A percentile compares a stretch with the other conserved stretches of the same genome.
Conservation (phyloP, 2,797 vertebrate genomes). For the Squalus acanthias region DNA sequence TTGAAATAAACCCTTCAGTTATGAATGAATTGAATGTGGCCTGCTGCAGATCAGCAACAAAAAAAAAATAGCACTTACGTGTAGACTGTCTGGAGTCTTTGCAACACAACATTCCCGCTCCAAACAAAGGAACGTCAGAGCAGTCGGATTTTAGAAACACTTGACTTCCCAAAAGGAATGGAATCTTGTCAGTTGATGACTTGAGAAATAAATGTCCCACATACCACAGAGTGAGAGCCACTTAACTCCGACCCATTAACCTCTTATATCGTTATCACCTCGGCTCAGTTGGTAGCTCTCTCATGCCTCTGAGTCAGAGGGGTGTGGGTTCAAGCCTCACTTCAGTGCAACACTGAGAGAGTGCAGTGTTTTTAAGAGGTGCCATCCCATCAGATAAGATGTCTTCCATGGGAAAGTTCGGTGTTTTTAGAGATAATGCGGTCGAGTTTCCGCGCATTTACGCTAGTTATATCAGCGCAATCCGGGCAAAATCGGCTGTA, state of each 20-base stretch:
- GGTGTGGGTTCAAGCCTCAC: background rate
- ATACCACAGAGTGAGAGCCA: background rate
- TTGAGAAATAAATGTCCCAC: background rate
- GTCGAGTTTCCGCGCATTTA: background rate
- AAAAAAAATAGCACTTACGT: background rate
- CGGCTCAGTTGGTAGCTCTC: background rate
- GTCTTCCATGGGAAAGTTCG: background rate
- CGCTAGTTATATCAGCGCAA: background rate
- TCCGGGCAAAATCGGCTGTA: no score
- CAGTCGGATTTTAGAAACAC: background rate
- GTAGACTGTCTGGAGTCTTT: constrained; percentile 18
- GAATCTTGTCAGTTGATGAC: background rate
- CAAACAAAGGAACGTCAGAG: background rate
- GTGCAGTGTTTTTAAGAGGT: background rate
- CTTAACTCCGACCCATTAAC: background rate
- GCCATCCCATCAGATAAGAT: background rate
- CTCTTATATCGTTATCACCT: background rate
- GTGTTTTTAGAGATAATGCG: background rate
- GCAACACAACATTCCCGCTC: constrained; percentile 7
- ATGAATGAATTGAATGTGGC: constrained; percentile 23
- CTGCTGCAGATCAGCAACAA: background rate
- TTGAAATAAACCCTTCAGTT: constrained; percentile 24
- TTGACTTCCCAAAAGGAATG: background rate
- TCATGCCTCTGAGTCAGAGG: background rate
- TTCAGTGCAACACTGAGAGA: background rate